Percentiles rank a stretch among this genome's conserved stretches.
Evolutionary conservation across 2,113 vertebrate genomes (phyloP).

Genomic region (Numenius arquata): DNA sequence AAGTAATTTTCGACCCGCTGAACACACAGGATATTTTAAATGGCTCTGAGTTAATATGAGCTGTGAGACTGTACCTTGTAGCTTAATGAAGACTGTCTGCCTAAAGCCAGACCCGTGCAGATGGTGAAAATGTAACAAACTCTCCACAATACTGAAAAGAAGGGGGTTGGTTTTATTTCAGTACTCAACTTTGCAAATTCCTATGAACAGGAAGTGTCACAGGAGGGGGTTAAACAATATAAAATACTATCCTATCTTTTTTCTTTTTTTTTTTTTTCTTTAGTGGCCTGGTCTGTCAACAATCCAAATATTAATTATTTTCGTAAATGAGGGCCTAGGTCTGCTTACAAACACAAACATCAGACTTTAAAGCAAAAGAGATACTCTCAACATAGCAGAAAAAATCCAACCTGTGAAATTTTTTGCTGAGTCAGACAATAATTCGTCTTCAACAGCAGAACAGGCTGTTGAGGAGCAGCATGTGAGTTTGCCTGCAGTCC

Average conservation of each 20-base stretch:
- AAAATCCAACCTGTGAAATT: background rate
- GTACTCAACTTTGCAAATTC: background rate
- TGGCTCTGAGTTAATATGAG: background rate
- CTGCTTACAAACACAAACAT: background rate
- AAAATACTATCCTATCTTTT: accelerated
- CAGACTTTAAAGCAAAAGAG: background rate
- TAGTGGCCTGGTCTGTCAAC: background rate
- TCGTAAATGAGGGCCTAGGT: background rate
- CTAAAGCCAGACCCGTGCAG: background rate
- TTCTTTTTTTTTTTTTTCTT: background rate
- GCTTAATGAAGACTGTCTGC: background rate
- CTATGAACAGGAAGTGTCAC: background rate
- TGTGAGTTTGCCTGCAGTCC: background rate
- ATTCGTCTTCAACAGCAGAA: background rate
- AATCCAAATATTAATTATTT: background rate
- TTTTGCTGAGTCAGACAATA: background rate
- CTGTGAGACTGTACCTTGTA: background rate
- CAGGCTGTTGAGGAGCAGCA: background rate
- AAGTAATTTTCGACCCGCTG: background rate
- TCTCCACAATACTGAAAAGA: background rate
- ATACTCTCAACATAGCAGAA: background rate
- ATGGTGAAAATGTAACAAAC: background rate
- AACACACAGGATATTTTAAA: background rate
- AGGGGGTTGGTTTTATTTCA: background rate
- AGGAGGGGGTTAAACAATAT: background rate